Evolutionary conservation across 1,140 invertebrate genomes (phyloP).

Genomic region (Dendrolimus punctatus): DNA sequence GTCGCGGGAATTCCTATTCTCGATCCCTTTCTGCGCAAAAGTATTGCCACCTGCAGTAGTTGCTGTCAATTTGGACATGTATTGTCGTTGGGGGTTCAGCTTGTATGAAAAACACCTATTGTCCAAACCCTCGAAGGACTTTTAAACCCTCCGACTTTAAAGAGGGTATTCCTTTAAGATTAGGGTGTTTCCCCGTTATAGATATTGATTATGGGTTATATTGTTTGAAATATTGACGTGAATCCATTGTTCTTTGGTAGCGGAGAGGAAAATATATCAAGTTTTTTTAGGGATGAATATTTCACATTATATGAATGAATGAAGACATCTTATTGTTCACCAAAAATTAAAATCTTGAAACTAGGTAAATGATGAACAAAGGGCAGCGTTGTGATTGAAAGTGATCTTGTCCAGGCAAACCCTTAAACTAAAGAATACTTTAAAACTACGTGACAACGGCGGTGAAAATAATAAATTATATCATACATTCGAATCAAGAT

Average conservation of each 20-base stretch:
- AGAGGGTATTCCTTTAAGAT: constrained; percentile 33
- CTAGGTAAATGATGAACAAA: too few relatives aligned
- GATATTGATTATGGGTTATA: constrained; percentile 46
- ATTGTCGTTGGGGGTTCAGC: constrained; percentile 15
- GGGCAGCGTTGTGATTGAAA: too few relatives aligned
- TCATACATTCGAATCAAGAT: too few relatives aligned
- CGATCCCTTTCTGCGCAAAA: too few relatives aligned
- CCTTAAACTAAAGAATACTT: too few relatives aligned
- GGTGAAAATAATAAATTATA: too few relatives aligned
- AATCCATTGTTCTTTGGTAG: constrained; percentile 19
- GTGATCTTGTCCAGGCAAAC: too few relatives aligned
- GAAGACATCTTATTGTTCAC: too few relatives aligned
- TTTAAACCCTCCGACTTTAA: constrained; percentile 38
- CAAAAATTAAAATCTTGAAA: too few relatives aligned
- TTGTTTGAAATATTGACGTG: constrained; percentile 33
- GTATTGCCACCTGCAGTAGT: too few relatives aligned
- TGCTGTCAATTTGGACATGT: constrained; percentile 3
- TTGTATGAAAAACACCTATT: constrained; percentile 53
- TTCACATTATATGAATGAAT: constrained; percentile 1
- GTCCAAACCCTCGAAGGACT: constrained; percentile 46
- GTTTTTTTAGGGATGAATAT: not conserved
- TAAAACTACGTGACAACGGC: too few relatives aligned
- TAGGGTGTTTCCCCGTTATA: constrained; percentile 33
- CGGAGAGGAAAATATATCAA: constrained; percentile 14
- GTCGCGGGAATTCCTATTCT: too few relatives aligned